These are phyloP conservation scores for Alexandromys fortis DNA, from an alignment of 2,113 vertebrate species.

Conservation along the genomic window DNA sequence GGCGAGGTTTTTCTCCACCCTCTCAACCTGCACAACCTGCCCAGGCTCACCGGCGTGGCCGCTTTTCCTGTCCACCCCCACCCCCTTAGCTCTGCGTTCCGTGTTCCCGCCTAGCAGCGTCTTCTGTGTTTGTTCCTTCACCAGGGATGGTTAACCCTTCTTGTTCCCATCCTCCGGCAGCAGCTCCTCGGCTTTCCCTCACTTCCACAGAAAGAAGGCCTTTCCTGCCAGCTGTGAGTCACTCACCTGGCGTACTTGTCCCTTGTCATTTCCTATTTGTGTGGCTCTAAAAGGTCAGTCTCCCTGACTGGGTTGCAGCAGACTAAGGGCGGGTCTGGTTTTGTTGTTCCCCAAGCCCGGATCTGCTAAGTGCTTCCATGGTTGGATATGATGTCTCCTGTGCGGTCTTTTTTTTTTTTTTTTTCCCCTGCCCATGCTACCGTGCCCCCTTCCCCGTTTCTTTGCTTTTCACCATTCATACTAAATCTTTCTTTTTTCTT, in stretches of 20 bases:
- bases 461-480: background rate
- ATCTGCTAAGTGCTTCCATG: background rate
- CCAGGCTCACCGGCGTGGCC: background rate
- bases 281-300: conserved; percentile 9
- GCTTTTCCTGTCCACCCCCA: background rate
- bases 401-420: too few species aligned
- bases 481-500: background rate
- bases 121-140: background rate
- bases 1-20: background rate
- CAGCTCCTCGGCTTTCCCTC: background rate
- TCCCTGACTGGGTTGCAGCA: background rate
- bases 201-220: background rate
- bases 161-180: background rate
- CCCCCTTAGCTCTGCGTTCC: background rate
- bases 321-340: conserved; percentile 33
- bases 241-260: conserved; percentile 13
- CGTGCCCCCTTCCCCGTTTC: background rate
- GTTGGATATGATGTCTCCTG: background rate
- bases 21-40: background rate
- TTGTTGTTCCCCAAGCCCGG: background rate
- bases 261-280: background rate
- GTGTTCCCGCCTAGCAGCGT: background rate
- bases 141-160: background rate
- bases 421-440: background rate
- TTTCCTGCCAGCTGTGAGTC: conserved; percentile 36